Percentiles rank a stretch among this genome's conserved stretches.
phyloP scores from a whole-genome alignment of 2,888 invertebrate genomes.

The Drosophila melanosoma region DNA sequence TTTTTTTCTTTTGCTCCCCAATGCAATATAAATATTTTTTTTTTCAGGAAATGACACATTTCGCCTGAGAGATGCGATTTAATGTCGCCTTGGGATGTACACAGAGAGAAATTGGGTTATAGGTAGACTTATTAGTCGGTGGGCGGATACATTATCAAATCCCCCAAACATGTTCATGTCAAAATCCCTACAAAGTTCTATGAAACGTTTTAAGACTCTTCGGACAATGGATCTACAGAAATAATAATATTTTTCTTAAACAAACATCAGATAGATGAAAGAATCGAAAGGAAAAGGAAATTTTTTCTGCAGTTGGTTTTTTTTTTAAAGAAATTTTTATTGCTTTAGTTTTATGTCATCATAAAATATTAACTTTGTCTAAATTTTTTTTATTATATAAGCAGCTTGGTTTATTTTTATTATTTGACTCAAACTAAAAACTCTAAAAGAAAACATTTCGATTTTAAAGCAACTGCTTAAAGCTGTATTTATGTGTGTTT shows the following conservation, averaged over 20 bases:
- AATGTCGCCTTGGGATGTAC: not conserved
- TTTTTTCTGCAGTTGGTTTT: not conserved
- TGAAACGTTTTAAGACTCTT: not conserved
- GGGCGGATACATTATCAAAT: not conserved
- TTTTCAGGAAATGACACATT: not conserved
- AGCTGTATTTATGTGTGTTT: not conserved
- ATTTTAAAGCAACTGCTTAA: slow-evolving; percentile 2
- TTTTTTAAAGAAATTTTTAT: not conserved
- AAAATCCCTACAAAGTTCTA: not conserved
- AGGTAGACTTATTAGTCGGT: not conserved
- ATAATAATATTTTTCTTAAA: not conserved
- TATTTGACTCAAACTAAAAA: not conserved
- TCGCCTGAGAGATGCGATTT: not conserved
- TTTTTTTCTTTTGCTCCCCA: not conserved
- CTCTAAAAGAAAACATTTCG: not conserved
- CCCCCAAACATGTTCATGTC: not conserved
- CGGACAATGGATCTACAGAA: not conserved
- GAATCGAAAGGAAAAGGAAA: not conserved
- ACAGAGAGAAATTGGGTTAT: not conserved
- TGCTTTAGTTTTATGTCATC: not conserved
- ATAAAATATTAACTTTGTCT: not conserved
- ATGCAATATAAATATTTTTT: not conserved
- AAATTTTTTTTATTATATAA: not conserved
- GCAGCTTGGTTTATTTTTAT: not conserved
- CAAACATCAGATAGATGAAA: no score